phyloP scores from a whole-genome alignment of 23 tunicate genomes.

The Oikopleura vanhoeffeni region DNA sequence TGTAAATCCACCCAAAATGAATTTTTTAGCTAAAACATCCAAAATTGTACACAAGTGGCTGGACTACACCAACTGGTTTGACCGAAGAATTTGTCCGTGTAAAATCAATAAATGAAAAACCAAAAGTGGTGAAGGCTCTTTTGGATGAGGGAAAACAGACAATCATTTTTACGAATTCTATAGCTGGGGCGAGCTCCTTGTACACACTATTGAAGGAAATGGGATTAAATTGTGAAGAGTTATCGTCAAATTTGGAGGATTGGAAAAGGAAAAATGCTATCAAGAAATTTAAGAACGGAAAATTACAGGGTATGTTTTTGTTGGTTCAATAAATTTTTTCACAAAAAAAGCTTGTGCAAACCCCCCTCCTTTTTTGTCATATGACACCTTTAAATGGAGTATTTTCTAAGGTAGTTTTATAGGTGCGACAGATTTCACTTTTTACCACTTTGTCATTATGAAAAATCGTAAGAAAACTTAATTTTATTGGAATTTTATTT shows the following conservation, averaged over 20 bases:
- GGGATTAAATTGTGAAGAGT: background rate
- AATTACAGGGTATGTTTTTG: background rate
- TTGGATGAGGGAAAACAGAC: background rate
- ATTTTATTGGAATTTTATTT: no score
- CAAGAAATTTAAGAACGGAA: background rate
- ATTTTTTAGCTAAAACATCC: no score
- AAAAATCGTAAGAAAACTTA: no score
- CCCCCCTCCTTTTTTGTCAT: no score
- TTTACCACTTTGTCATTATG: no score
- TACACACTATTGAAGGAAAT: background rate
- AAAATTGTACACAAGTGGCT: background rate
- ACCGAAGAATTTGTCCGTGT: background rate
- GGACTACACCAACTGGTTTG: background rate
- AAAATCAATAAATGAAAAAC: background rate
- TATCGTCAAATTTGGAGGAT: background rate
- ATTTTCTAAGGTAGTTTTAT: no score
- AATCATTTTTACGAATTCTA: background rate
- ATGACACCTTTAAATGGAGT: no score
- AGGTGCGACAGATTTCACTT: no score
- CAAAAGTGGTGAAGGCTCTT: background rate
- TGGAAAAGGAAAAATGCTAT: slow-evolving; percentile 7
- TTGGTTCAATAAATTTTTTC: background rate
- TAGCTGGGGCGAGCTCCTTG: background rate
- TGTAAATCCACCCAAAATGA: no score
- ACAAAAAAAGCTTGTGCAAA: no score